Evolutionary conservation across 1,140 invertebrate species (phyloP), one percentile per base, ranked within the genome.

Genomic region (Saccostrea echinata): DNA sequence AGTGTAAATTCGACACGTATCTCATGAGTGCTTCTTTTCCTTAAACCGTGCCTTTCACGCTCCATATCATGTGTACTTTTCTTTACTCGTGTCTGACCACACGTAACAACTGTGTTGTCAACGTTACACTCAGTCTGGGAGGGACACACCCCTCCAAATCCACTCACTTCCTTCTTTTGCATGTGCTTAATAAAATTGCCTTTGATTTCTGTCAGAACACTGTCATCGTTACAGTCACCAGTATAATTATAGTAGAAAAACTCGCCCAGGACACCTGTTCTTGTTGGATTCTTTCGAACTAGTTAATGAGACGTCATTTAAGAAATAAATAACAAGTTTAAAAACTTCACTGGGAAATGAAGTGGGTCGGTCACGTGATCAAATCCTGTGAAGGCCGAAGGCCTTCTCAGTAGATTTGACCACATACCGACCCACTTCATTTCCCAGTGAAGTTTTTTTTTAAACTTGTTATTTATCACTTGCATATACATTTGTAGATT

Each of bases 211-310:
- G 52, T 27, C 33, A 61, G 57, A 61, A 64, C 30, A 12, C n/a
- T 33, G 12, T 24, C 11, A 55, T 85, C 55, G n/a, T n/a, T 64
- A 57, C 84, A 85, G 16, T 33, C 51, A 4, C 84, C 84, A 64
- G 84, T 85, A 33, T n/a, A n/a, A n/a, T n/a, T n/a, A n/a, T 61
- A 85, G 27, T 85, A 85, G 55, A 30, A 85, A 27, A 61, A 33
- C 57, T 85, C 84, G 30, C 84, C 84, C 16, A 21, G 27, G 18
- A 64, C 21, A 33, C 27, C n/a, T 27, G 24, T 24, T 27, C 12
- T 85, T 24, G 12, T 9, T n/a, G 84, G 84, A 30, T 64, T 64
- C 18, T 33, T 57, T 33, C 30, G 13, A 27, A n/a, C 84, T 85
- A 55, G 64, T 68, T 9, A 68, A 68, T 68, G n/a, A n/a, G n/a